Base-by-base conservation (phyloP, 2,113 vertebrate species). In the Sinocyclocheilus anshuiensis region DNA sequence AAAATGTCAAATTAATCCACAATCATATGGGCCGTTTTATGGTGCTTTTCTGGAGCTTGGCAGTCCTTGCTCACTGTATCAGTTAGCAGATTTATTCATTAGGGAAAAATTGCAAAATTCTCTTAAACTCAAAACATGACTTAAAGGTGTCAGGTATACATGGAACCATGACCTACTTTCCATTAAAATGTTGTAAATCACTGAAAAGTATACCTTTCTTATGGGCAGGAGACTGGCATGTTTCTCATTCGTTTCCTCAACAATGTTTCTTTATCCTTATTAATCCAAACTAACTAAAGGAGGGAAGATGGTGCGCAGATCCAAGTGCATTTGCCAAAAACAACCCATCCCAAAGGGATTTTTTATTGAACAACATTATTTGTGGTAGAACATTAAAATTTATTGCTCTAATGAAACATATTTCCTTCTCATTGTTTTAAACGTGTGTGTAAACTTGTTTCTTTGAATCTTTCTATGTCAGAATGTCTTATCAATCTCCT, bases 401-500 rank as follows among this genome's bases (percentile, higher is more conserved):
- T 86, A 88, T 86, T 55, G 84, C 78, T 80, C 48, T 69, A 86
- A 77, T 86, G 67, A 89, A 88, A 57, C 57, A n/a, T 22, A 24
- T 13, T 75, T 86, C n/a, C 15, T 42, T 72, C 78, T 77, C 50
- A 80, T 83, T 89, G 48, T 87, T 81, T 59, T 72, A 16, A 10
- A n/a, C 77, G 22, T 72, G 53, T 85, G 78, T 36, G 69, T 86
- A 72, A 57, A 57, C 55, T 11, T 55, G 77, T 85, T 57, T 77
- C 6, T 53, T 53, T 50, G 45, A 11, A 0, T 77, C 5, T 77
- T 29, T 55, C 67, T 29, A 29, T 33, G 13, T 77, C 12, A 24
- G 79, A 79, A 86, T 15, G 11, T 36, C 48, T 53, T 77, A 33
- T 77, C 75, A 77, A 55, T 77, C 74, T 26, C 7, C 16, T 71